Conservation (phyloP, 2,797 vertebrate genomes). For the Nyctalus aviator region DNA sequence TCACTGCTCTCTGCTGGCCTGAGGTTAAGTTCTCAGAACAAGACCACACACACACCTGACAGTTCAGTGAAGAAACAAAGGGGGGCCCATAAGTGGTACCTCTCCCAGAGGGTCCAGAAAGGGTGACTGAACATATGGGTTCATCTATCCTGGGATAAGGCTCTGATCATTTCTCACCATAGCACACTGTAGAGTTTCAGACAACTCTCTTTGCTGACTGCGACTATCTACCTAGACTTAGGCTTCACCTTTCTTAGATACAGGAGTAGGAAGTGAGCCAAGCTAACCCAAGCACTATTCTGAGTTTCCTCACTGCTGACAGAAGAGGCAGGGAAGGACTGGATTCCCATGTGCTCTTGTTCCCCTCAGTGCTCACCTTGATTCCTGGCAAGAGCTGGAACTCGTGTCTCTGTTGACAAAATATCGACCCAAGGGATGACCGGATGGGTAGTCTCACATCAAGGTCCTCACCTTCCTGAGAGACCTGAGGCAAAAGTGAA, state of each 20-base stretch:
- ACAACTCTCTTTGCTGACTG: too few relatives aligned
- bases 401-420: not conserved
- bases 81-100: too few relatives aligned
- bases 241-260: not conserved
- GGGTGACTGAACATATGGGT: too few relatives aligned
- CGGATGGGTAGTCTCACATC: not conserved
- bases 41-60: not conserved
- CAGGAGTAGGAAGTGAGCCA: not conserved
- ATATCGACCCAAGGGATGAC: not conserved
- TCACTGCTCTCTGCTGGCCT: not conserved
- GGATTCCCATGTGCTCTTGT: not conserved
- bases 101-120: too few relatives aligned
- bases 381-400: not conserved
- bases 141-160: too few relatives aligned
- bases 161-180: too few relatives aligned
- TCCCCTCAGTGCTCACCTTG: not conserved
- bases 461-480: not conserved
- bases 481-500: not conserved
- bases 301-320: not conserved
- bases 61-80: not conserved
- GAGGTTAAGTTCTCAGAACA: not conserved
- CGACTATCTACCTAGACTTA: not conserved
- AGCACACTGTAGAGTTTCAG: too few relatives aligned
- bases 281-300: not conserved
- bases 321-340: not conserved